A percentile compares a stretch with the other conserved stretches of the same genome.
Conservation (phyloP, 2,113 vertebrate species). For the Gnathonemus echidnorhynchus region DNA sequence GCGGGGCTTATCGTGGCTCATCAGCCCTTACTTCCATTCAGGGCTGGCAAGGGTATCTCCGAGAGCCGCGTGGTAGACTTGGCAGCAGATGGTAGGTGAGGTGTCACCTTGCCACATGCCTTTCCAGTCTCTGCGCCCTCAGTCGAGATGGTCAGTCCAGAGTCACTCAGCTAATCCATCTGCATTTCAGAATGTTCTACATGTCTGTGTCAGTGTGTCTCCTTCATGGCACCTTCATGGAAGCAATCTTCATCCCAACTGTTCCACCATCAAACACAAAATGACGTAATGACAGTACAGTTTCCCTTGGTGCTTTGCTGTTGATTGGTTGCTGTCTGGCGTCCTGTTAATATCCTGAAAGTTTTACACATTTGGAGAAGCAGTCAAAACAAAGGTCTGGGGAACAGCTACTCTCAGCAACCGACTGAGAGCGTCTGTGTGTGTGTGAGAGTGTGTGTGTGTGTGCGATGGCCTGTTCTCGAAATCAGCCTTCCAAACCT, state of each 20-base stretch:
- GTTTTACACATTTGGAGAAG: not conserved
- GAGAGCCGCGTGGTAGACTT: not conserved
- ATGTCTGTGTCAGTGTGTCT: not conserved
- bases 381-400: not conserved
- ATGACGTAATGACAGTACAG: not conserved
- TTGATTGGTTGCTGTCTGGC: not conserved
- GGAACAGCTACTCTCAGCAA: not conserved
- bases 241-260: not conserved
- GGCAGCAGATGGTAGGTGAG: not conserved
- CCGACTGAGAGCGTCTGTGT: not conserved
- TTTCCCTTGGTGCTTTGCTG: not conserved
- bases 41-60: not conserved
- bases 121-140: not conserved
- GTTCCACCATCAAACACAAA: not conserved
- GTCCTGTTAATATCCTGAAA: not conserved
- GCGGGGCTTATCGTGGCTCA: not conserved
- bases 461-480: not conserved
- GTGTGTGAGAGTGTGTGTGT: not conserved
- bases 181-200: not conserved
- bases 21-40: not conserved
- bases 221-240: not conserved
- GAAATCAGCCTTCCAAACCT: not conserved
- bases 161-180: not conserved
- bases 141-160: not conserved
- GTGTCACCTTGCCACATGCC: constrained; percentile 29